Base-by-base conservation (phyloP, 1,140 invertebrate genomes). In the Lineus longissimus region DNA sequence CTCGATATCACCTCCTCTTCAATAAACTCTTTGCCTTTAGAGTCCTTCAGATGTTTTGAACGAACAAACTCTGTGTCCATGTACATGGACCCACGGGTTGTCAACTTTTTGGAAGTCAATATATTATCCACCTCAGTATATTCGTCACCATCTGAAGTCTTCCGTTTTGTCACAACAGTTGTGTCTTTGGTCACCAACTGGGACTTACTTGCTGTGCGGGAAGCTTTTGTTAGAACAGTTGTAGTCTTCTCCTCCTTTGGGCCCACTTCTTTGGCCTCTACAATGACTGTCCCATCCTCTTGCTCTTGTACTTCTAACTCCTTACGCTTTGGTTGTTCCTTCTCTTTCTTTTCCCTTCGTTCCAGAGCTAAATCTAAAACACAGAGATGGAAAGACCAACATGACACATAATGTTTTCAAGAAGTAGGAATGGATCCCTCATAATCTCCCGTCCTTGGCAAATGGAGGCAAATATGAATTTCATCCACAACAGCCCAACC, bases 171-270 rank as follows among this genome's bases (percentile, higher is more conserved):
- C 51, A 75, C 72, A 27, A 76, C 67, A 2, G 74, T 64, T 29
- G 88, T 88, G 41, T 91, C 90, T 2, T 89, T 90, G 2, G 90
- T 87, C 1, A 91, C 90, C 76, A 92, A 92, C 74, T 90, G 89
- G 1, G 90, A 91, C 7, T 88, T 90, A 51, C 33, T 86, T 85
- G 75, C 89, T 1, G 76, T 76, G 36, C 74, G 65, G 7, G 73
- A 66, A 4, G 69, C 45, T n/a, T 68, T 66, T 30, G 84, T 79
- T 64, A 84, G 79, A 69, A 88, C 69, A 0, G 73, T 73, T 2
- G 74, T 66, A 9, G 69, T 66, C n/a, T 67, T 63, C 27, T 73
- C 69, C 7, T 72, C 70, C 2, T 69, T 36, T 36, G 33, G 33
- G 4, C 33, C 33, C 33, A 7, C 15, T 36, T 36, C 33, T 36